Evolutionary conservation across 2,888 invertebrate genomes (phyloP).

Genomic region (Exephanes ischioxanthus): DNA sequence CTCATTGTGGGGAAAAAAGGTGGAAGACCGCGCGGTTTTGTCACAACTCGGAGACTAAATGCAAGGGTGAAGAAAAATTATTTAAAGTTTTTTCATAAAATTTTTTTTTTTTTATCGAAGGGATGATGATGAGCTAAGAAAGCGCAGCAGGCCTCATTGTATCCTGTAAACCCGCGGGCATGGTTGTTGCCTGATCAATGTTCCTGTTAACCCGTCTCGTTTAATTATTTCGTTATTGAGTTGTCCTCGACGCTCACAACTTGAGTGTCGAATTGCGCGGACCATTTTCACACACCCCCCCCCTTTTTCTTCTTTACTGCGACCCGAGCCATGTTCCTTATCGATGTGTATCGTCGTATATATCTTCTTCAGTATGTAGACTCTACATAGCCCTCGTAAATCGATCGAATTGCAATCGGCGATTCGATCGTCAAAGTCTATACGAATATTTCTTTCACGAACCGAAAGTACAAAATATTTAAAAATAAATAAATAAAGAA

Average conservation of each 20-base stretch:
- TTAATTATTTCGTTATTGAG: constrained; percentile 54
- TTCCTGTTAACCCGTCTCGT: constrained; percentile 38
- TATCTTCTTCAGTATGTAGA: constrained; percentile 8
- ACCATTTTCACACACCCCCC: constrained; percentile 14
- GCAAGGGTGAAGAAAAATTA: background rate
- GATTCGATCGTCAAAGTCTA: constrained; percentile 11
- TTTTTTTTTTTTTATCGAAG: background rate
- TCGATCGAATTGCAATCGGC: background rate
- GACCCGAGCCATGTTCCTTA: constrained; percentile 7
- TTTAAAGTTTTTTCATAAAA: background rate
- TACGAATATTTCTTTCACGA: background rate
- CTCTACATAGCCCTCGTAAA: constrained; percentile 19
- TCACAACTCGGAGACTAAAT: background rate
- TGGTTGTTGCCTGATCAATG: constrained; percentile 69
- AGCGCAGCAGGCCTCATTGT: constrained; percentile 53
- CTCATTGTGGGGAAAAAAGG: background rate
- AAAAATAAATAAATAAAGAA: background rate
- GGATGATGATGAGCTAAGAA: constrained; percentile 15
- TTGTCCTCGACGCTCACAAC: constrained; percentile 26
- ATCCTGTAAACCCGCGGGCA: constrained; percentile 59
- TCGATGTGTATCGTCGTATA: constrained; percentile 42
- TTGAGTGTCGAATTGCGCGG: constrained; percentile 28
- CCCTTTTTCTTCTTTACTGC: background rate
- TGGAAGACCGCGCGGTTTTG: background rate
- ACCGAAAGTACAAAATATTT: background rate